These are phyloP conservation scores for Muschampia plurimacula DNA, from an alignment of 2,888 invertebrate species.

Conservation along the genomic window DNA sequence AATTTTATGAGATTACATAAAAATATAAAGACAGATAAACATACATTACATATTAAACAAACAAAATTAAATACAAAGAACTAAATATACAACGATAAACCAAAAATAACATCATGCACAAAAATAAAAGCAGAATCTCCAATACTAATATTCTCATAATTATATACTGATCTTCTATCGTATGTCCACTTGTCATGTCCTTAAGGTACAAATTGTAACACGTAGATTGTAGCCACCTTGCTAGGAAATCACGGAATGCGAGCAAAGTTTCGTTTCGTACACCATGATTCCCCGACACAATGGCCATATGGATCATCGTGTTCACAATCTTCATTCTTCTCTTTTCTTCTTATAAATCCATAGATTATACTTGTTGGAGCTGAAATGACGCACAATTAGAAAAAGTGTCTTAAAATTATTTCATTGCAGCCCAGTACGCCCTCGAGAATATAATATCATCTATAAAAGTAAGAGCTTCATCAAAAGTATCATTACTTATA, in stretches of 20 bases:
- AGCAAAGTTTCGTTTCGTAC: conserved; percentile 25
- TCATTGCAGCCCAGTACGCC: not conserved
- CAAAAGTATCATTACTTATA: too few species aligned
- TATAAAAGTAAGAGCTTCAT: too few species aligned
- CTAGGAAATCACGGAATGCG: conserved; percentile 34
- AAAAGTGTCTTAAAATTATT: not conserved
- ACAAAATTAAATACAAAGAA: not conserved
- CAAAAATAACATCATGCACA: conserved; percentile 4
- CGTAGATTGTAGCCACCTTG: conserved; percentile 26
- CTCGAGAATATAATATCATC: too few species aligned
- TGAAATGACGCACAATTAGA: conserved; percentile 23
- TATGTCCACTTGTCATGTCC: not conserved
- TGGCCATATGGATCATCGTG: conserved; percentile 13
- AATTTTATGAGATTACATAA: not conserved
- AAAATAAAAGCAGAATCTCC: conserved; percentile 19
- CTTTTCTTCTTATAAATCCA: not conserved
- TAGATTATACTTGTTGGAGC: not conserved
- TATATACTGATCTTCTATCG: conserved; percentile 11
- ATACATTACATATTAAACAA: not conserved
- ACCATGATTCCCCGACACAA: conserved; percentile 31
- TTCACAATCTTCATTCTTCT: not conserved
- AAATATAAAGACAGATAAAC: conserved; percentile 9
- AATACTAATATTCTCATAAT: conserved; percentile 18
- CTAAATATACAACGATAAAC: not conserved
- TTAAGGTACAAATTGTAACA: conserved; percentile 6